A percentile compares a stretch with the other conserved stretches of the same genome.
Conservation (phyloP, 2,113 vertebrate genomes). For the Osmerus mordax region DNA sequence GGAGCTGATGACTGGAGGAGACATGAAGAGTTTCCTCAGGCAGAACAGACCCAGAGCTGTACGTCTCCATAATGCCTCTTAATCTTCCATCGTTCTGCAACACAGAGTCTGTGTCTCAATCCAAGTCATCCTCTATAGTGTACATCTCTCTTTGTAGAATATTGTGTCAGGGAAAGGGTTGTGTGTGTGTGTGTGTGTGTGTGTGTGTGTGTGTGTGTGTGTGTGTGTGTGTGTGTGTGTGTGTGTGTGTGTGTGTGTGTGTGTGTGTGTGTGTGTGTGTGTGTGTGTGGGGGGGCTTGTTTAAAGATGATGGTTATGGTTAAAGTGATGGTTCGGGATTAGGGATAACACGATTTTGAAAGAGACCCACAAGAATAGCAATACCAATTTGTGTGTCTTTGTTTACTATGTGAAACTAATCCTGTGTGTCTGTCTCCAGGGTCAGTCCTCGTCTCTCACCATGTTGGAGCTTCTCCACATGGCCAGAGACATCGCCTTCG, state of each 20-base stretch:
- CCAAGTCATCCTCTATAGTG: no score
- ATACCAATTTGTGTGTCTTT: neutral
- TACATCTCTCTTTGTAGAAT: neutral
- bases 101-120: no score
- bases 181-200: slow-evolving; percentile 4
- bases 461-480: slow-evolving; percentile 86
- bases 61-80: slow-evolving; percentile 34
- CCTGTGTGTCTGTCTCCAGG: slow-evolving; percentile 62
- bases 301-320: no score
- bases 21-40: slow-evolving; percentile 90
- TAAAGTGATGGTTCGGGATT: no score
- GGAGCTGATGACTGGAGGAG: slow-evolving; percentile 91
- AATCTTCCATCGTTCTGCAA: no score
- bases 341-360: no score
- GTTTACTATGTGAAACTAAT: neutral
- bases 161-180: neutral
- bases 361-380: no score
- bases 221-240: slow-evolving; percentile 2
- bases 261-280: slow-evolving; percentile 5
- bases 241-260: neutral
- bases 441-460: slow-evolving; percentile 75
- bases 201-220: neutral
- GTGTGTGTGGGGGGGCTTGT: neutral
- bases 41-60: slow-evolving; percentile 82
- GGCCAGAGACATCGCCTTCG: slow-evolving; percentile 85